Conservation (phyloP, 2,888 invertebrate genomes). For the Oegoconia quadripuncta region DNA sequence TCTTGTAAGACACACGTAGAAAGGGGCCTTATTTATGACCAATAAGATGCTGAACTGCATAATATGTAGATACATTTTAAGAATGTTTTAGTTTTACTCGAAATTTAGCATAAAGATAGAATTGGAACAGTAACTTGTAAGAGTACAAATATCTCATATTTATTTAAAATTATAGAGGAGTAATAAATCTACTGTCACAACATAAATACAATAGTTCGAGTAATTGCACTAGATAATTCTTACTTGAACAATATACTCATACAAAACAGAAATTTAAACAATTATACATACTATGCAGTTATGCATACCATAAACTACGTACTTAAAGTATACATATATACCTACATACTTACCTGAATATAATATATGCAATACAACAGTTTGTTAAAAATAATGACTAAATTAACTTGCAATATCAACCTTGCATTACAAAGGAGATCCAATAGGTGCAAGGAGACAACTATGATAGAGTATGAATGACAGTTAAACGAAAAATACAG, state of each 20-base stretch:
- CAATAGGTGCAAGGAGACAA: conserved; percentile 64
- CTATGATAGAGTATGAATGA: conserved; percentile 66
- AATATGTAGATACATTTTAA: too few relatives aligned
- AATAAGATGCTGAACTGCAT: conserved; percentile 28
- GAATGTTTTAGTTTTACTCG: too few relatives aligned
- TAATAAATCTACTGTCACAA: too few relatives aligned
- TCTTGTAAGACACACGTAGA: too few relatives aligned
- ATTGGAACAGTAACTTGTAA: too few relatives aligned
- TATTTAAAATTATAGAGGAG: too few relatives aligned
- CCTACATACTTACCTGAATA: conserved; percentile 46
- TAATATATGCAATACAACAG: neutral
- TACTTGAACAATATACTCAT: neutral
- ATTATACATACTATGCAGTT: conserved; percentile 37
- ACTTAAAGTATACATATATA: conserved; percentile 24
- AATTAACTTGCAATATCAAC: conserved; percentile 67
- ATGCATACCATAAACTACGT: conserved; percentile 27
- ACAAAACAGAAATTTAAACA: neutral
- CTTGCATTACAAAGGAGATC: conserved; percentile 52
- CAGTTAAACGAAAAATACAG: conserved; percentile 45
- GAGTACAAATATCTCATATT: too few relatives aligned
- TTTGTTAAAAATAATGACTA: conserved; percentile 19
- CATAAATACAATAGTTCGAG: too few relatives aligned
- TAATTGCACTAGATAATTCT: too few relatives aligned
- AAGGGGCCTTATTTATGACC: neutral
- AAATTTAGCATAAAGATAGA: too few relatives aligned